Base-by-base conservation (phyloP, 2,888 invertebrate genomes). In the Incurvaria masculella region DNA sequence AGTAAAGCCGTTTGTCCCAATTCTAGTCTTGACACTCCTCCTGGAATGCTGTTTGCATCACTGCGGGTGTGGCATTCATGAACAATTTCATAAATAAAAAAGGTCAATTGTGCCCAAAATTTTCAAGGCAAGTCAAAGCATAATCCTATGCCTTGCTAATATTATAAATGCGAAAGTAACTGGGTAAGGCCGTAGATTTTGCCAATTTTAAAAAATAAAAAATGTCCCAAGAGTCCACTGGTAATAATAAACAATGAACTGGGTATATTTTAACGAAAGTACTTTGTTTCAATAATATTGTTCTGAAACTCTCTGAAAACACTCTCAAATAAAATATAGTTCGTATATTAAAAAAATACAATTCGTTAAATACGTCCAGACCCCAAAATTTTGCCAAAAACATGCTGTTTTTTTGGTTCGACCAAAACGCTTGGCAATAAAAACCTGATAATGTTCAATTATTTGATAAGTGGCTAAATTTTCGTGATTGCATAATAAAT, bases 181-280 rank as follows among this genome's bases (percentile, higher is more conserved):
- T n/a, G 38, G 38, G 38, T 38, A 38, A 38, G 38, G 38, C 38
- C 38, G 38, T 38, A 38, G 38, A 38, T 38, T 38, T 38, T 38
- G 38, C 38, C 38, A 38, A n/a, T 38, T 38, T 38, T 38, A 17
- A 2, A 38, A 38, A 16, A 38, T 16, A 38, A 38, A 38, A 38
- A 16, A 38, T 38, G 38, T 38, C 38, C 38, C 38, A n/a, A 38
- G 17, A 38, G 14, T 17, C 17, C 17, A 38, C 17, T 38, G 38
- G n/a, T 38, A n/a, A 38, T 38, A 16, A 38, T 16, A 38, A 38
- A 38, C 38, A 17, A 38, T 16, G n/a, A 16, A 38, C 38, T 38
- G 14, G 38, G 38, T 38, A 38, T 17, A 38, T 38, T 38, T n/a
- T 38, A 38, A 38, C 38, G 38, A 38, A 38, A 17, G 17, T 38